Conservation (phyloP, 2,797 vertebrate genomes). For the Galago senegalensis region DNA sequence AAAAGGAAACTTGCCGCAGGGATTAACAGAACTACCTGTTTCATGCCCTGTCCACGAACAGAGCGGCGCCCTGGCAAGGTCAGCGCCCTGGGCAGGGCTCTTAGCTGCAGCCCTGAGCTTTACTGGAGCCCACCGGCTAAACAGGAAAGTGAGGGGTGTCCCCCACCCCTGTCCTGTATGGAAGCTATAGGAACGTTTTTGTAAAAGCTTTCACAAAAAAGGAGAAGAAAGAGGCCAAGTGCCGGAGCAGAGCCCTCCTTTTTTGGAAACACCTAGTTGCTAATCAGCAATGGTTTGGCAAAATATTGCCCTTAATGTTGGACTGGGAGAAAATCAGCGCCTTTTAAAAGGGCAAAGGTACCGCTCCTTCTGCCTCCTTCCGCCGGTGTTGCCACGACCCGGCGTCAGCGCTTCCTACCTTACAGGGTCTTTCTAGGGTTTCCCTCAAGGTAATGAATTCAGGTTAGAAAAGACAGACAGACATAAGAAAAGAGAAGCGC, state of each 20-base stretch:
- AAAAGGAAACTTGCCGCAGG: background rate
- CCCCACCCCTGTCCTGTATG: background rate
- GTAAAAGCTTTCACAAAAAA: background rate
- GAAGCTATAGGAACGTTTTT: background rate
- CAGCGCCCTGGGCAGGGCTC: background rate
- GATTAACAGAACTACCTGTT: background rate
- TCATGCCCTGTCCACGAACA: background rate
- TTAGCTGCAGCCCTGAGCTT: background rate
- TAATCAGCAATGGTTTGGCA: constrained; percentile 25
- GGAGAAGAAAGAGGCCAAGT: background rate
- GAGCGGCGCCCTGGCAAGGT: background rate
- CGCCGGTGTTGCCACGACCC: background rate
- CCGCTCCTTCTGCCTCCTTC: background rate
- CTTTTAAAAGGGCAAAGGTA: background rate
- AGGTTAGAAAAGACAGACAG: background rate
- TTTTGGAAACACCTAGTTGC: background rate
- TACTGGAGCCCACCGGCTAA: background rate
- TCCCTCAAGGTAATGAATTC: constrained; percentile 11
- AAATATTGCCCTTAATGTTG: constrained; percentile 6
- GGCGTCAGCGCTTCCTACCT: background rate
- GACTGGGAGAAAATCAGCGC: background rate
- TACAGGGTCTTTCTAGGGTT: constrained; percentile 34
- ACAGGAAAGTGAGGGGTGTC: background rate
- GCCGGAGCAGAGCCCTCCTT: background rate
- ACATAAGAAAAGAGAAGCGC: background rate